Evolutionary conservation across 2,888 invertebrate genomes (phyloP), one percentile per base, ranked within the genome.

Genomic region (Xanthorhoe designata): DNA sequence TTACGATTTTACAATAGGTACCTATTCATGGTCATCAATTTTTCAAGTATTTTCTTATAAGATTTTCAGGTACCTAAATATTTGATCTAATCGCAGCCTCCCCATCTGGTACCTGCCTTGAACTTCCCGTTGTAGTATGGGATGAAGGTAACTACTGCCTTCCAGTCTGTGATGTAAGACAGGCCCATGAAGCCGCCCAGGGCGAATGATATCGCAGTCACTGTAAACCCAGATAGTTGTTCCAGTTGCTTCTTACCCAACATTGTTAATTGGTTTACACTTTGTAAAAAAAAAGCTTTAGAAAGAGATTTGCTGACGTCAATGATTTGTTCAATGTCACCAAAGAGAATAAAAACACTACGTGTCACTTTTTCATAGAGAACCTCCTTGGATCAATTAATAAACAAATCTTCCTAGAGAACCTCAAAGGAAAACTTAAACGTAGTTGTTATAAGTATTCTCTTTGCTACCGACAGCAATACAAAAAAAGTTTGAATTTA

Each of bases 101-200:
- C 66, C 62, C 42, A 66, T 24, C 9, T 45, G 15, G 13, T 51
- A 71, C 57, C 52, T 32, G 19, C 24, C 50, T 73, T 42, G 71
- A 95, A 97, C 88, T 96, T 96, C 35, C 94, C 94, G 78, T 95
- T 95, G 84, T 97, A 97, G 84, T 94, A 96, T 6, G 97, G 97
- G 60, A 97, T 84, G 81, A 95, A 95, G 71, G 94, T 94, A 32
- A 95, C 90, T 13, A 97, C 84, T 9, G 94, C 79, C 83, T 95
- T 96, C 97, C 97, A 98, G 77, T 97, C 97, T 0, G 97, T 96
- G 58, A 96, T 85, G 82, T 96, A 98, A 0, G 95, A 77, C 13
- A 95, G 62, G 0, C 85, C 87, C 10, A 95, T 75, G n/a, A 94
- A 84, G 45, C 93, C 94, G 0, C 95, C 92, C 38, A 94, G 83